phyloP scores from a whole-genome alignment of 1,140 invertebrate species.

The Luehdorfia chinensis region DNA sequence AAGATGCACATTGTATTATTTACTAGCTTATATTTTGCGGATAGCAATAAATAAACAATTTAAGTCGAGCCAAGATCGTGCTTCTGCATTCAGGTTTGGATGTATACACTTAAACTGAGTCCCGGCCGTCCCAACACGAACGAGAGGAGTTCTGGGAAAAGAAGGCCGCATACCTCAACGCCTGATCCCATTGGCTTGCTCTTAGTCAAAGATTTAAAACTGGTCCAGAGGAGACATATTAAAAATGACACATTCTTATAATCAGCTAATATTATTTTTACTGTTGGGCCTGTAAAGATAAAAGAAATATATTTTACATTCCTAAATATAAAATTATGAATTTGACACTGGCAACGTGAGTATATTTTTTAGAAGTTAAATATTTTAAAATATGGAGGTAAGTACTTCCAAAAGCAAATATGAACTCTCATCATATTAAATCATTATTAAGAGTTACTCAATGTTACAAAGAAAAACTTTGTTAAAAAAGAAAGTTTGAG shows the following conservation, averaged over 20 bases:
- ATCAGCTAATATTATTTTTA: background rate
- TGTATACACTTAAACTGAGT: constrained; percentile 28
- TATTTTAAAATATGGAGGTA: too few relatives aligned
- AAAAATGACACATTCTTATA: background rate
- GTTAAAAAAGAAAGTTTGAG: too few relatives aligned
- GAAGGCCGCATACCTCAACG: constrained; percentile 64
- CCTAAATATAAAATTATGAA: too few relatives aligned
- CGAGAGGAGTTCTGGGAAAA: constrained; percentile 73
- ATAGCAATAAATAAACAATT: constrained; percentile 1
- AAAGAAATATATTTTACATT: too few relatives aligned
- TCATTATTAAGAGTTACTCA: too few relatives aligned
- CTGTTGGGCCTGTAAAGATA: too few relatives aligned
- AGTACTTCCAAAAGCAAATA: too few relatives aligned
- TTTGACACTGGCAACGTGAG: too few relatives aligned
- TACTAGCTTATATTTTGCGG: constrained; percentile 1
- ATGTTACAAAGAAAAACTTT: too few relatives aligned
- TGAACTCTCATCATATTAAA: too few relatives aligned
- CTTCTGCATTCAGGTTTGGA: constrained; percentile 14
- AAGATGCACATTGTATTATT: background rate
- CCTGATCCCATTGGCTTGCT: constrained; percentile 44
- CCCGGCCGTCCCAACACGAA: constrained; percentile 29
- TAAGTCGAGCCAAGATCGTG: constrained; percentile 12
- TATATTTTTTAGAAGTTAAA: too few relatives aligned
- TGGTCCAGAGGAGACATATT: constrained; percentile 30
- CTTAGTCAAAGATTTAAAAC: constrained; percentile 32